These are phyloP conservation scores for Cercopithecus mona DNA, from an alignment of 2,113 vertebrate genomes.

Conservation along the genomic window DNA sequence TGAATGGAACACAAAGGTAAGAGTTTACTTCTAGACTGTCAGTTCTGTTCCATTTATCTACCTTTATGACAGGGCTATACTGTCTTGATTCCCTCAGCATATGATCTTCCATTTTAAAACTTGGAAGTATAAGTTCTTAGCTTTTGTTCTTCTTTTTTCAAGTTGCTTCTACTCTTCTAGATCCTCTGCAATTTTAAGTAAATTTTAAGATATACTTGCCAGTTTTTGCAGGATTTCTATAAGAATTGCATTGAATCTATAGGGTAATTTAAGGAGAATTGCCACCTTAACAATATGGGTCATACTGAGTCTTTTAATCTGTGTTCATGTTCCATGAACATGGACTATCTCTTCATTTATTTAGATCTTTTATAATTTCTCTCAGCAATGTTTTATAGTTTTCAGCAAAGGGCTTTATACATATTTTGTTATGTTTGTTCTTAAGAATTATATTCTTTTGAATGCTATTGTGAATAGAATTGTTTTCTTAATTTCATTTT, in stretches of 20 bases:
- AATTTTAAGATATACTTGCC: background rate
- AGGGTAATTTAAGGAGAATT: background rate
- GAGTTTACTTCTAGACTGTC: background rate
- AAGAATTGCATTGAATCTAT: background rate
- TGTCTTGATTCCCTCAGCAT: background rate
- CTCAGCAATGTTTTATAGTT: background rate
- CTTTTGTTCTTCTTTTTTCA: background rate
- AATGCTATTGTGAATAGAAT: background rate
- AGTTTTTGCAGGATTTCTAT: background rate
- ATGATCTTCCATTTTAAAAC: background rate
- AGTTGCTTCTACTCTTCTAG: background rate
- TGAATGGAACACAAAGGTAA: background rate
- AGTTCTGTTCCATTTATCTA: background rate
- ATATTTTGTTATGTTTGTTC: background rate
- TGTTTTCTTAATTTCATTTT: background rate
- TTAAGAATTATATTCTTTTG: background rate
- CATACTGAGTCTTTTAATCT: background rate
- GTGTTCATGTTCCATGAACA: background rate
- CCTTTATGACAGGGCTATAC: background rate
- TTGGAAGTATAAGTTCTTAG: background rate
- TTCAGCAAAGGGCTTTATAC: background rate
- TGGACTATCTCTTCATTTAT: background rate
- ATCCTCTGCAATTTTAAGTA: background rate
- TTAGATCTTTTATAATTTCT: background rate
- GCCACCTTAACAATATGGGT: background rate